Conservation (phyloP, 2,113 vertebrate genomes). For the Cichladusa arquata region DNA sequence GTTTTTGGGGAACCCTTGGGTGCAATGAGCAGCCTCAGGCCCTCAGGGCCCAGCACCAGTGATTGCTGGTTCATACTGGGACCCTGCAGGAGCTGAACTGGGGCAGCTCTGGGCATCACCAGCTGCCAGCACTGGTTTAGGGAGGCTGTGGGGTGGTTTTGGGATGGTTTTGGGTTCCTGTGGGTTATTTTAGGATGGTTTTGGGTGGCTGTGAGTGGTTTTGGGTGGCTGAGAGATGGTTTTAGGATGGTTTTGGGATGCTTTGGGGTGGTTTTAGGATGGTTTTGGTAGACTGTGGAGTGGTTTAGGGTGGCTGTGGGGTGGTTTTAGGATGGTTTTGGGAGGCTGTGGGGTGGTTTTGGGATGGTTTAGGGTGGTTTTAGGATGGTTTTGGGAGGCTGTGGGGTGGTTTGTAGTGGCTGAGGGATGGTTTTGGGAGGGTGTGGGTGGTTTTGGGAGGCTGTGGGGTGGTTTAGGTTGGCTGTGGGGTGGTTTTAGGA, state of each 20-base stretch:
- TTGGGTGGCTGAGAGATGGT: too few species aligned
- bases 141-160: not conserved
- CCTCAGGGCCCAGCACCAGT: not conserved
- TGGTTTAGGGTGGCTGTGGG: not conserved
- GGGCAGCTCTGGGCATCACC: not conserved
- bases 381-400: too few species aligned
- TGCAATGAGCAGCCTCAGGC: not conserved
- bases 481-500: not conserved
- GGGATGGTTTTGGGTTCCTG: not conserved
- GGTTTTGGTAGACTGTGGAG: not conserved
- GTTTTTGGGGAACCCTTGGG: not conserved
- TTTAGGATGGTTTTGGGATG: too few species aligned
- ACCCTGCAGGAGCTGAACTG: not conserved
- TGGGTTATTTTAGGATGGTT: not conserved
- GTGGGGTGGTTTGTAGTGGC: too few species aligned
- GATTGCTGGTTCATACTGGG: not conserved
- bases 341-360: too few species aligned
- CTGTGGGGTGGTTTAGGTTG: not conserved
- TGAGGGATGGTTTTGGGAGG: too few species aligned
- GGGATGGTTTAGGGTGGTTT: not conserved
- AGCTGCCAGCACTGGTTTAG: not conserved
- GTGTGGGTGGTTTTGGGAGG: not conserved
- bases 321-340: accelerated
- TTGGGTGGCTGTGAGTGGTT: not conserved
- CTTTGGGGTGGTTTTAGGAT: too few species aligned